These are phyloP conservation scores for Anseranas semipalmata DNA, from an alignment of 2,113 vertebrate genomes.

Conservation along the genomic window DNA sequence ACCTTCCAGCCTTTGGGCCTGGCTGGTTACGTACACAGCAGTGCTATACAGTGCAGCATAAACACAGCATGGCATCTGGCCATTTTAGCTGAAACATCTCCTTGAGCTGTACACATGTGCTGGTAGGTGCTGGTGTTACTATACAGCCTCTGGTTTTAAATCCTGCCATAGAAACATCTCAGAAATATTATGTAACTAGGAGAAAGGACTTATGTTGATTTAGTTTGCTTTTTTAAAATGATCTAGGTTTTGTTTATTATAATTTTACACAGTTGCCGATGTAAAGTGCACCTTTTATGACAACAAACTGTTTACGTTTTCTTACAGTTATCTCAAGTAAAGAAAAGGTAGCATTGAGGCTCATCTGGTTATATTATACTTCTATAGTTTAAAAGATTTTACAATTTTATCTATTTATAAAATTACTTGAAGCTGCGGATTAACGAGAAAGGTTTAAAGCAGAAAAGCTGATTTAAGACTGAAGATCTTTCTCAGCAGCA, in stretches of 20 bases:
- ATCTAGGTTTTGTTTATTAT: not conserved
- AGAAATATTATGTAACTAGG: not conserved
- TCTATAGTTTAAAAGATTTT: conserved; percentile 69
- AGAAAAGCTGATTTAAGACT: conserved; percentile 67
- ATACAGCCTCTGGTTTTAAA: not conserved
- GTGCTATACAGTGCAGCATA: fast-evolving
- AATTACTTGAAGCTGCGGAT: conserved; percentile 69
- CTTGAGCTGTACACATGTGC: not conserved
- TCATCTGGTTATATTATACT: conserved; percentile 58
- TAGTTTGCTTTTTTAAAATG: not conserved
- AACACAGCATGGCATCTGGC: fast-evolving
- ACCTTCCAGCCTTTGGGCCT: not conserved
- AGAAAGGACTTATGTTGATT: not conserved
- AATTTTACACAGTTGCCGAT: not conserved
- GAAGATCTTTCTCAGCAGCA: conserved; percentile 58
- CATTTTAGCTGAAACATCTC: fast-evolving
- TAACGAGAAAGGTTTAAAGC: conserved; percentile 64
- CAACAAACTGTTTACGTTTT: not conserved
- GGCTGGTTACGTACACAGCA: fast-evolving
- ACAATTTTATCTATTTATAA: conserved; percentile 73
- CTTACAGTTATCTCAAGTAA: not conserved
- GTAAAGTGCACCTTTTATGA: not conserved
- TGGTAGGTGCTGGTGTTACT: not conserved
- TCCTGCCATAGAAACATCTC: not conserved
- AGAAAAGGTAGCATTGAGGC: conserved; percentile 10